Conservation (phyloP, 2,888 invertebrate species). For the Pantelozetes paolii region DNA sequence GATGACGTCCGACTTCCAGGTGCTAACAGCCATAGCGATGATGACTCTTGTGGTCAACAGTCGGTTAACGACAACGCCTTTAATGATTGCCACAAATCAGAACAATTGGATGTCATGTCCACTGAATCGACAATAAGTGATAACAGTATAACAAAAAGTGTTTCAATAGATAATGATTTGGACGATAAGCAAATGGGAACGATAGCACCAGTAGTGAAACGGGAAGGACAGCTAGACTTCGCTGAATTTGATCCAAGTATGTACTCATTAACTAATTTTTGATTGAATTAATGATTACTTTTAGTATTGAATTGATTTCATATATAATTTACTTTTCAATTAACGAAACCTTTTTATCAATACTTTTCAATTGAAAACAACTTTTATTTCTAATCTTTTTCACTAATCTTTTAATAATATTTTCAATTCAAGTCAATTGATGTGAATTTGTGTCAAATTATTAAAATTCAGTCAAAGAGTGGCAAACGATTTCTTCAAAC, state of each 20-base stretch:
- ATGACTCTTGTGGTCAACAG: neutral
- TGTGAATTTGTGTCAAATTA: neutral
- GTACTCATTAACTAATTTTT: conserved; percentile 8
- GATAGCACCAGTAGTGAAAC: neutral
- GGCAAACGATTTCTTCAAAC: neutral
- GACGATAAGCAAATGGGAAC: neutral
- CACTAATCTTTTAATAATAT: neutral
- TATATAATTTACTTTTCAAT: neutral
- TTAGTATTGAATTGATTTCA: neutral
- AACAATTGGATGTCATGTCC: conserved; percentile 9
- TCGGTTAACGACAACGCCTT: neutral
- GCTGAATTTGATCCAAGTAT: conserved; percentile 24
- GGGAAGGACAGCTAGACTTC: neutral
- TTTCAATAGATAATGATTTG: neutral
- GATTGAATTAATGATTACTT: neutral
- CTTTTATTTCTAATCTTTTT: neutral
- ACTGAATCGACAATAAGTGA: neutral
- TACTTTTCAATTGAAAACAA: neutral
- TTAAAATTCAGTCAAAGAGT: neutral
- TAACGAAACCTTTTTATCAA: neutral
- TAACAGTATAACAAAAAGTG: conserved; percentile 25
- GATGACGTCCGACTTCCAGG: conserved; percentile 36
- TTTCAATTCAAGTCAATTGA: neutral
- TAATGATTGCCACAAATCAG: conserved; percentile 7
- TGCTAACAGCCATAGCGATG: neutral